These are phyloP conservation scores for Acrocephalus scirpaceus DNA, from an alignment of 2,797 vertebrate species.

Conservation along the genomic window DNA sequence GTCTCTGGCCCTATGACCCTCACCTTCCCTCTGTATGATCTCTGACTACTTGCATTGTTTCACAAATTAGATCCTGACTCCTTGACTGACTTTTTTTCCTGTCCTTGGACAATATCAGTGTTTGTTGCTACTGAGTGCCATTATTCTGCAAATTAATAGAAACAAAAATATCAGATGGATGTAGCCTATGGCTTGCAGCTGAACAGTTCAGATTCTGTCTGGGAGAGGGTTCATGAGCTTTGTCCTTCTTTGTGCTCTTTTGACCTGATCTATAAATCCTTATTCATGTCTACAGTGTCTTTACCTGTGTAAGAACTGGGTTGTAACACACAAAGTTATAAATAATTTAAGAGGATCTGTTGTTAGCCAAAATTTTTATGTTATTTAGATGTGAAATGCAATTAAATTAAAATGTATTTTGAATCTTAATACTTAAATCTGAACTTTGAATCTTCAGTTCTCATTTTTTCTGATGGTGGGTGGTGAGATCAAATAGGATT, in stretches of 20 bases:
- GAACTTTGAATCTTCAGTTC: conserved; percentile 40
- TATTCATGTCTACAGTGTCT: neutral
- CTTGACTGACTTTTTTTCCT: neutral
- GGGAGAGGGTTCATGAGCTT: neutral
- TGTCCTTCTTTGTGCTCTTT: neutral
- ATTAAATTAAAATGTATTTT: conserved; percentile 6
- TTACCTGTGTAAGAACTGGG: neutral
- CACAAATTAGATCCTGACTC: conserved; percentile 12
- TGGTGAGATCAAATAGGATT: conserved; percentile 26
- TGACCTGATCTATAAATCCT: neutral
- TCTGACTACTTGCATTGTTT: neutral
- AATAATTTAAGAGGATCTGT: conserved; percentile 7
- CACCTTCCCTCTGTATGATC: neutral
- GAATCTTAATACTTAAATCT: neutral
- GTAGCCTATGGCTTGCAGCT: neutral
- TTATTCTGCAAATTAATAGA: neutral
- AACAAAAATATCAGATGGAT: neutral
- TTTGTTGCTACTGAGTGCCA: neutral
- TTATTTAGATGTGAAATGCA: conserved; percentile 42
- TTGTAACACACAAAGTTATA: neutral
- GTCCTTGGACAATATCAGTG: neutral
- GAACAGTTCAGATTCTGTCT: neutral
- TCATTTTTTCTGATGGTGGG: conserved; percentile 17
- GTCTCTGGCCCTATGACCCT: neutral
- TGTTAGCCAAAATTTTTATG: neutral